phyloP scores from a whole-genome alignment of 2,888 invertebrate species.

The Molorchus minor region DNA sequence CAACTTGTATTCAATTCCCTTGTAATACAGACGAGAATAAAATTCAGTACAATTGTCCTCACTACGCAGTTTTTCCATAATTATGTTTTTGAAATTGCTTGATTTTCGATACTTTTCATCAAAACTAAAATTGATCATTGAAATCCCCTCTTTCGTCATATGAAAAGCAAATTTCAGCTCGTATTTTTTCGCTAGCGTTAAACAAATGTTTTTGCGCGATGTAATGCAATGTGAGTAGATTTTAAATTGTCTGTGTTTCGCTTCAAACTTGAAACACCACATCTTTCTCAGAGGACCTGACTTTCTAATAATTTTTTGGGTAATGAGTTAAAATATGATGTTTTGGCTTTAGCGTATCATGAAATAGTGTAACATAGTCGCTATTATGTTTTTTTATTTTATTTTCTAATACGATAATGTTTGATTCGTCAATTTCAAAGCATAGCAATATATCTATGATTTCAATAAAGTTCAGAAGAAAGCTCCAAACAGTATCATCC shows the following conservation, averaged over 20 bases:
- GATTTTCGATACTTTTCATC: background rate
- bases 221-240: conserved; percentile 28
- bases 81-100: conserved; percentile 1
- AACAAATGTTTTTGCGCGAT: conserved; percentile 31
- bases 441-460: conserved; percentile 37
- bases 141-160: background rate
- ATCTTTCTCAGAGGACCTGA: conserved; percentile 27
- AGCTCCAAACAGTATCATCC: conserved; percentile 40
- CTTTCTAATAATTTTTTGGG: conserved; percentile 22
- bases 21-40: background rate
- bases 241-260: conserved; percentile 28
- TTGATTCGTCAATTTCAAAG: conserved; percentile 22
- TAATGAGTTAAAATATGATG: conserved; percentile 42
- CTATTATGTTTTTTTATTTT: conserved; percentile 29
- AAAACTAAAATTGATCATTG: background rate
- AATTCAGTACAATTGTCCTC: background rate
- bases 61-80: background rate
- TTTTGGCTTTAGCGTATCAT: conserved; percentile 42
- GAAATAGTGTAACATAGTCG: conserved; percentile 27
- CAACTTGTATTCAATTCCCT: background rate
- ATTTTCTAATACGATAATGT: conserved; percentile 19
- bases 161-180: conserved; percentile 25
- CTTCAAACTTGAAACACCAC: conserved; percentile 30
- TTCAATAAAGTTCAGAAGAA: conserved; percentile 37
- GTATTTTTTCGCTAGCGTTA: conserved; percentile 24